Base-by-base conservation (phyloP, 2,888 invertebrate genomes). In the Zele albiditarsus region DNA sequence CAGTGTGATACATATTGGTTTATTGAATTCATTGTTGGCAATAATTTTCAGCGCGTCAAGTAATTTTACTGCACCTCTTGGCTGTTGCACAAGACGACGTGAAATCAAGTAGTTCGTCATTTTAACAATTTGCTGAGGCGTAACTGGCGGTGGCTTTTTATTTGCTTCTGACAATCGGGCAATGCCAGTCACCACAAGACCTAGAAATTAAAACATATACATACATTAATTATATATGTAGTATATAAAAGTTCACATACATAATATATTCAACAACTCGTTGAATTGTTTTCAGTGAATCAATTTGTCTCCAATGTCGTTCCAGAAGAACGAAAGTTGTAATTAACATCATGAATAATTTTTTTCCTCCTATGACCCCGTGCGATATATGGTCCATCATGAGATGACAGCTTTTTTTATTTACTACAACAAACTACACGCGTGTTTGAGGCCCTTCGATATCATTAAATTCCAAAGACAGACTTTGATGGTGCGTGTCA, bases 71-170 rank as follows among this genome's bases (percentile, higher is more conserved):
- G 95, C 95, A 42, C 97, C 97, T 86, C 95, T 95, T 0, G 95
- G 91, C 3, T 95, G 93, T 88, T 95, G 97, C 2, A 98, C 98
- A 63, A 97, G 96, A 81, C 95, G 94, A 60, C 98, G 93, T 63
- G 96, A 96, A 78, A 98, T 90, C 84, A 98, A 92, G 91, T 98
- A 99, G 86, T 95, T 95, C 0, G 95, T 94, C 84, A 99, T 94
- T 91, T 98, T 98, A 67, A 95, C 92, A 1, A 94, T 93, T 90
- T 98, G 97, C 31, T 94, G 94, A 82, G 93, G 91, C 8, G 92
- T 93, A 74, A 98, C 89, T 0, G 96, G 94, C 53, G 94, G 92
- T 25, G 93, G 91, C 83, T 93, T 93, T 74, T 93, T 92, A 31
- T 92, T 89, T n/a, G 91, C 89, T 69, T 91, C 91, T 14, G 94